Base-by-base conservation (phyloP, 1,140 invertebrate genomes). In the Heliconius melpomene region DNA sequence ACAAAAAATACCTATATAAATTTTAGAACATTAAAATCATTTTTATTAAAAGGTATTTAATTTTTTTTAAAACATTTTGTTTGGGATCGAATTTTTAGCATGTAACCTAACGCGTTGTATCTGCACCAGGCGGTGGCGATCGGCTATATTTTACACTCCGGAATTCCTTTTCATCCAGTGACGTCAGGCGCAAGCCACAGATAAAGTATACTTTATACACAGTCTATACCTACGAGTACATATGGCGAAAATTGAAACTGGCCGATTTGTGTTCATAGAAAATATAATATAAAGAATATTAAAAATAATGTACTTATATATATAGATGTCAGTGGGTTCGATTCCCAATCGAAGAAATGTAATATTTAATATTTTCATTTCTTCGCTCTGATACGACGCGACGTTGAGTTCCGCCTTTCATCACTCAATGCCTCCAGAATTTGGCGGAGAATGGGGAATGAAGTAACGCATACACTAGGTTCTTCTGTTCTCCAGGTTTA, bases 111-210 rank as follows among this genome's bases (percentile, higher is more conserved):
- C 71, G 40, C 20, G 73, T 74, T 77, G 79, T 79, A 82, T 79
- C 77, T 74, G 70, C 60, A 78, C 26, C 60, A 46, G 40, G 76
- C 76, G 57, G 75, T 76, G 77, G 60, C 74, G 40, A 82, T 81
- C 77, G 75, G 82, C 77, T 77, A 83, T 83, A 83, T 79, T 72
- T 83, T 74, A 83, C 77, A 79, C 79, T 77, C 79, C 82, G 80
- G 82, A 83, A 83, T 79, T 83, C 80, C 82, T 80, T 83, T 79
- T 83, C 82, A 81, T 81, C 78, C 82, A 77, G 78, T 79, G 79
- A 77, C 80, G 78, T 81, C 82, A 81, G 52, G 82, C 77, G 80
- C 81, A 83, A 83, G 82, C 82, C 80, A 77, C 80, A 81, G 77
- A 83, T 80, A 84, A 82, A 82, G 79, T 79, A 54, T 74, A 79